Evolutionary conservation across 92 coral and sea anemone species (phyloP).

Genomic region (Palythoa grandiflora): DNA sequence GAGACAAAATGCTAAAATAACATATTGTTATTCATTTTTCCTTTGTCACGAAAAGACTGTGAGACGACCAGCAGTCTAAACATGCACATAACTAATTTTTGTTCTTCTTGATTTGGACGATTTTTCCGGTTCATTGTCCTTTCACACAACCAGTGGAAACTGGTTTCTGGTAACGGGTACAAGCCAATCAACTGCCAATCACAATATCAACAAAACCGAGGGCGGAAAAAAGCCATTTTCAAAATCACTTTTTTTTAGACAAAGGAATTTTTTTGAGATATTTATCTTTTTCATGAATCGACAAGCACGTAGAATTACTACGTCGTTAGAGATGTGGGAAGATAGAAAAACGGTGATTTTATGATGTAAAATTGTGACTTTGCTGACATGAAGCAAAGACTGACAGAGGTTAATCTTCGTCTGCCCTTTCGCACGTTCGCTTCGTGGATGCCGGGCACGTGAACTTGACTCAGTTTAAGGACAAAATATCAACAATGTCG

Average conservation of each 20-base stretch:
- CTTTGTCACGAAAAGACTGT: no score
- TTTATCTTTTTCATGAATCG: background rate
- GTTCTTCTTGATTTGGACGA: no score
- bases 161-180: background rate
- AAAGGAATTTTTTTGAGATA: background rate
- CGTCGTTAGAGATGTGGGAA: conserved; percentile 41
- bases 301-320: background rate
- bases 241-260: background rate
- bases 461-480: background rate
- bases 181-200: background rate
- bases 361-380: background rate
- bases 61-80: no score
- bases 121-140: background rate
- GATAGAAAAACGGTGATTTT: background rate
- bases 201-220: background rate
- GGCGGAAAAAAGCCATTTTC: background rate
- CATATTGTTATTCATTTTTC: no score
- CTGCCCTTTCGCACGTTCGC: background rate
- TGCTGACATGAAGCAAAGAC: background rate
- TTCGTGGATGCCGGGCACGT: conserved; percentile 4
- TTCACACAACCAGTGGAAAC: background rate
- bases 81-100: no score
- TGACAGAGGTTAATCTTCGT: background rate
- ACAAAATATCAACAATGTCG: conserved; percentile 38
- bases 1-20: no score